Evolutionary conservation across 2,113 vertebrate genomes (phyloP).

Genomic region (Laterallus jamaicensis): DNA sequence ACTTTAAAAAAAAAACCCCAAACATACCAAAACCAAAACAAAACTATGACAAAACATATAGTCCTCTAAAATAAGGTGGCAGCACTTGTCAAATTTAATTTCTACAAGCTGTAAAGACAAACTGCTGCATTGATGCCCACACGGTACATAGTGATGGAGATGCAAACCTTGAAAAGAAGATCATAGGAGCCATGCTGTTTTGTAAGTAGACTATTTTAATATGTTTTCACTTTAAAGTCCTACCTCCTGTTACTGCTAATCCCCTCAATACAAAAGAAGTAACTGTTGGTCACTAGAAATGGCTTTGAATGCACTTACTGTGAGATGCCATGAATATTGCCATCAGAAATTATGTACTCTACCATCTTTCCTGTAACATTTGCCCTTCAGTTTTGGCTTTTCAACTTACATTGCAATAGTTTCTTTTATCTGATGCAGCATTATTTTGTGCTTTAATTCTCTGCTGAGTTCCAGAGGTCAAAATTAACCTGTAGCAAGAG

Average conservation of each 20-base stretch:
- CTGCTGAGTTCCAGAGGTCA: conserved; percentile 36
- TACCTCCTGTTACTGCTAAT: not conserved
- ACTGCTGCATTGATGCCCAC: not conserved
- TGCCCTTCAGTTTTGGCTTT: conserved; percentile 47
- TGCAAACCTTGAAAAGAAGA: not conserved
- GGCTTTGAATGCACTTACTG: conserved; percentile 20
- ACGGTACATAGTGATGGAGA: not conserved
- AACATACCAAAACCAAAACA: not conserved
- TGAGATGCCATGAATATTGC: conserved; percentile 11
- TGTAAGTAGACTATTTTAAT: not conserved
- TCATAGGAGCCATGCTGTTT: not conserved
- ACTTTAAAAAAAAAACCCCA: not conserved
- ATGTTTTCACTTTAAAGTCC: not conserved
- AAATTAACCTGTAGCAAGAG: conserved; percentile 46
- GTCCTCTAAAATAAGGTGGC: not conserved
- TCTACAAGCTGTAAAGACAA: not conserved
- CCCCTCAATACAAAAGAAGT: not conserved
- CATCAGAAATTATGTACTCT: not conserved
- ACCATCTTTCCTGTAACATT: conserved; percentile 51
- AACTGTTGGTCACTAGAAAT: not conserved
- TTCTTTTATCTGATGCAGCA: conserved; percentile 1
- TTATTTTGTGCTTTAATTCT: conserved; percentile 32
- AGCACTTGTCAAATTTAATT: not conserved
- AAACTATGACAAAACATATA: not conserved
- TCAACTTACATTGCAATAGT: not conserved